phyloP scores from a whole-genome alignment of 2,113 vertebrate species.

The Cyanoliseus patagonus region DNA sequence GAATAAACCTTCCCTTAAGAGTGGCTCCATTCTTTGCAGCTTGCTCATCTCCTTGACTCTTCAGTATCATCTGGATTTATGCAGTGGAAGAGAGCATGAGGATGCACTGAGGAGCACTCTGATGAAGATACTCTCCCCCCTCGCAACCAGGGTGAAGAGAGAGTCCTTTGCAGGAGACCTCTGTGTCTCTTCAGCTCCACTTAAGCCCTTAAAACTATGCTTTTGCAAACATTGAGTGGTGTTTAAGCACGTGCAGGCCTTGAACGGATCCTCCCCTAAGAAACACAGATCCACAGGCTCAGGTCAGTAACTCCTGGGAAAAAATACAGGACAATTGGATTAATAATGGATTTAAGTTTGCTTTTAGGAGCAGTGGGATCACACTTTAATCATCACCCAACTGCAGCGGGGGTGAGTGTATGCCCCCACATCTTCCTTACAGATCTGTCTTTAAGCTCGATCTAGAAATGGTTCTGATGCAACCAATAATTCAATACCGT shows the following conservation, averaged over 20 bases:
- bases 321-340: not conserved
- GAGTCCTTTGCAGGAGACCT: not conserved
- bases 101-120: not conserved
- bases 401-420: not conserved
- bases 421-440: not conserved
- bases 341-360: fast-evolving
- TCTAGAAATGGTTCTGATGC: not conserved
- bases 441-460: not conserved
- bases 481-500: not conserved
- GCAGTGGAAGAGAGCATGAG: not conserved
- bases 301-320: too few relatives aligned
- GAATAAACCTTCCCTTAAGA: not conserved
- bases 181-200: not conserved
- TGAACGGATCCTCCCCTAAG: not conserved
- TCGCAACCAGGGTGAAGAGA: not conserved
- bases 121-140: not conserved
- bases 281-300: not conserved
- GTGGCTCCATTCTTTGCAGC: not conserved
- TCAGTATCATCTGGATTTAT: not conserved
- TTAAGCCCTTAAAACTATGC: not conserved
- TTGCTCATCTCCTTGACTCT: not conserved
- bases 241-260: not conserved
- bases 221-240: not conserved
- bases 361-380: not conserved
- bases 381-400: not conserved